Conservation (phyloP, 2,888 invertebrate species). For the Sisyra terminalis region DNA sequence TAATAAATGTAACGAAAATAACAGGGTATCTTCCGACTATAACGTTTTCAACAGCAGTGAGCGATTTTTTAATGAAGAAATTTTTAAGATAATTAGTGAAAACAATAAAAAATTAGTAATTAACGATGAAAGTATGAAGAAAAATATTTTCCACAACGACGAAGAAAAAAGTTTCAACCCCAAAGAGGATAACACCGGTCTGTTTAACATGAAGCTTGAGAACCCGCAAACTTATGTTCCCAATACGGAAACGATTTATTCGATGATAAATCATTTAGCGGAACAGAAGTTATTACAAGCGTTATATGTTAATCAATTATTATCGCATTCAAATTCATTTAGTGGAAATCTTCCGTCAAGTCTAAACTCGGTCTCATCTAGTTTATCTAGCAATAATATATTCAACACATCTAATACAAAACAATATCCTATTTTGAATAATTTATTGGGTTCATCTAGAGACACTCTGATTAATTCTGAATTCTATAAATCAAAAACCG, state of each 20-base stretch:
- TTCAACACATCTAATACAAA: slow-evolving; percentile 2
- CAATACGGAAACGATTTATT: slow-evolving; percentile 22
- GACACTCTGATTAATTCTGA: slow-evolving; percentile 3
- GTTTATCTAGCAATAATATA: slow-evolving; percentile 9
- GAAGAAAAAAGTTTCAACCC: slow-evolving; percentile 8
- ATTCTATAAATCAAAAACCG: slow-evolving; percentile 9
- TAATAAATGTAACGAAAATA: slow-evolving; percentile 1
- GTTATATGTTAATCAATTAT: slow-evolving; percentile 28
- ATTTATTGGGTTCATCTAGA: slow-evolving; percentile 18
- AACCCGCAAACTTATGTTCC: slow-evolving; percentile 7
- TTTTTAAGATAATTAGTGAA: slow-evolving; percentile 12
- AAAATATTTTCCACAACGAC: no score
- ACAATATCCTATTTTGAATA: slow-evolving; percentile 22
- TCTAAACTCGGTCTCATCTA: slow-evolving; percentile 9
- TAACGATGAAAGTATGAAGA: slow-evolving; percentile 2
- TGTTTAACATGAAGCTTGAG: slow-evolving; percentile 8
- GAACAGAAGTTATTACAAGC: slow-evolving; percentile 29
- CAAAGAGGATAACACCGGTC: slow-evolving; percentile 16
- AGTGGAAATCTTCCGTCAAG: slow-evolving; percentile 6
- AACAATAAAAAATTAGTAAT: slow-evolving; percentile 13
- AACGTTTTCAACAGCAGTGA: slow-evolving; percentile 2
- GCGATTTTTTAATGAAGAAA: slow-evolving; percentile 6
- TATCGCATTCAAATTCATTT: slow-evolving; percentile 15
- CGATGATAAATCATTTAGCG: slow-evolving; percentile 25
- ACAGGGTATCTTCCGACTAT: background rate